A percentile compares a stretch with the other conserved stretches of the same genome.
Evolutionary conservation across 1,140 invertebrate species (phyloP).

Genomic region (Microplitis demolitor): DNA sequence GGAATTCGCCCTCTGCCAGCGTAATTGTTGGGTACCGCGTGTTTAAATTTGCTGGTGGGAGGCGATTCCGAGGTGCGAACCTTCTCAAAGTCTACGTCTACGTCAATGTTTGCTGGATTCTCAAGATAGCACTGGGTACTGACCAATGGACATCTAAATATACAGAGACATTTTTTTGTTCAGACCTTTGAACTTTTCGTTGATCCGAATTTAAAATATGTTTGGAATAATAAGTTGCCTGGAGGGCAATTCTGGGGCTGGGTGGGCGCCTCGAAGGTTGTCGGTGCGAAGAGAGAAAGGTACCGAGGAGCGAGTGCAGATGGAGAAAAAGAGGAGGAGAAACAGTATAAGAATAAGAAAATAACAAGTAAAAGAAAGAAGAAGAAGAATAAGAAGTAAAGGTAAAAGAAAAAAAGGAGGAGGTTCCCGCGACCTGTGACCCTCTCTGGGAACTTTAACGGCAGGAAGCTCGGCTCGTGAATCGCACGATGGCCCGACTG

Average conservation of each 20-base stretch:
- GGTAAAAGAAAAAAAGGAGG: conserved; percentile 13
- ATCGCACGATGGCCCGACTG: background rate
- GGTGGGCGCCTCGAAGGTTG: conserved; percentile 10
- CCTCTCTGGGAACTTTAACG: conserved; percentile 32
- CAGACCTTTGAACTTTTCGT: too few species aligned
- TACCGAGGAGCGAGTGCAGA: background rate
- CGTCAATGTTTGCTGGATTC: too few species aligned
- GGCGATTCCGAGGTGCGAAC: too few species aligned
- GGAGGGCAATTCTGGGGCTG: background rate
- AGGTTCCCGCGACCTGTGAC: conserved; percentile 37
- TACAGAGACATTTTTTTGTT: too few species aligned
- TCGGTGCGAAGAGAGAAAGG: conserved; percentile 15
- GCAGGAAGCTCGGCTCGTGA: conserved; percentile 14
- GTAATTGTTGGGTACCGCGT: conserved; percentile 46
- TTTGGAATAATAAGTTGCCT: background rate
- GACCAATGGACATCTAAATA: too few species aligned
- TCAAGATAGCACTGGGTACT: too few species aligned
- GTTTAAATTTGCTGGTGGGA: conserved; percentile 11
- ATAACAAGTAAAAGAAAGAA: background rate
- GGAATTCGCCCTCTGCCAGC: conserved; percentile 11
- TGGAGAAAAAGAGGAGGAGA: conserved; percentile 9
- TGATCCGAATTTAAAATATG: background rate
- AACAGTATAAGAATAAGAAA: background rate
- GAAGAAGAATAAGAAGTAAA: background rate
- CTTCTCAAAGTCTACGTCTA: too few species aligned